phyloP scores from a whole-genome alignment of 2,797 vertebrate genomes.

The Buphagus erythrorhynchus region DNA sequence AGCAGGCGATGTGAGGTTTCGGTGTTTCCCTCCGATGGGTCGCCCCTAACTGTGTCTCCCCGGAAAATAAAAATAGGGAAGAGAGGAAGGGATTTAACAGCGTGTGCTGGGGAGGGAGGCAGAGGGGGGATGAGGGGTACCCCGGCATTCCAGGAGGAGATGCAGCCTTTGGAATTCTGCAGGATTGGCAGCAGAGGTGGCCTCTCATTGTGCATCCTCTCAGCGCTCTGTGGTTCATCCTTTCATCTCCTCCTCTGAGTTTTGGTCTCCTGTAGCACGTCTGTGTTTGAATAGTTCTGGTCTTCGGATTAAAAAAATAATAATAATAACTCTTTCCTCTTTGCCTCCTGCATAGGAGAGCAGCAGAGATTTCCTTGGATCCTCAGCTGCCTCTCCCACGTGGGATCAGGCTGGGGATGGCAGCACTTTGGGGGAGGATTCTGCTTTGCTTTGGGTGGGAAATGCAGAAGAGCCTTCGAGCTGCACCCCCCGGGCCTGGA shows the following conservation, averaged over 20 bases:
- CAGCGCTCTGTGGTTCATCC: background rate
- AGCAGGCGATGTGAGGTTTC: background rate
- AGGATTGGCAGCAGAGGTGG: background rate
- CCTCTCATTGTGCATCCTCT: background rate
- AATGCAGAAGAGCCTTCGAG: background rate
- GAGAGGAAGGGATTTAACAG: background rate
- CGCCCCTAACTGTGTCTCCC: background rate
- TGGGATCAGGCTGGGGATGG: background rate
- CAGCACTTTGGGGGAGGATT: background rate
- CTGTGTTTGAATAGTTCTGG: background rate
- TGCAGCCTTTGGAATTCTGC: fast-evolving
- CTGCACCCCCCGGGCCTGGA: background rate
- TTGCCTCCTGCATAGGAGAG: background rate
- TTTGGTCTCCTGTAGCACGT: background rate
- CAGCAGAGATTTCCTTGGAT: background rate
- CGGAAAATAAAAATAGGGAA: background rate
- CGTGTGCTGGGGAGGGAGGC: background rate
- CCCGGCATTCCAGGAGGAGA: background rate
- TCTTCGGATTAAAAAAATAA: background rate
- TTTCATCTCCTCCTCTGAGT: background rate
- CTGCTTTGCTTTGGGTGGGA: background rate
- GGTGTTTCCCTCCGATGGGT: background rate
- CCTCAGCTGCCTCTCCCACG: background rate
- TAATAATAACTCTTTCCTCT: background rate
- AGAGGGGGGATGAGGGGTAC: background rate